Base-by-base conservation (phyloP, 2,797 vertebrate species). In the Neosalanx taihuensis region DNA sequence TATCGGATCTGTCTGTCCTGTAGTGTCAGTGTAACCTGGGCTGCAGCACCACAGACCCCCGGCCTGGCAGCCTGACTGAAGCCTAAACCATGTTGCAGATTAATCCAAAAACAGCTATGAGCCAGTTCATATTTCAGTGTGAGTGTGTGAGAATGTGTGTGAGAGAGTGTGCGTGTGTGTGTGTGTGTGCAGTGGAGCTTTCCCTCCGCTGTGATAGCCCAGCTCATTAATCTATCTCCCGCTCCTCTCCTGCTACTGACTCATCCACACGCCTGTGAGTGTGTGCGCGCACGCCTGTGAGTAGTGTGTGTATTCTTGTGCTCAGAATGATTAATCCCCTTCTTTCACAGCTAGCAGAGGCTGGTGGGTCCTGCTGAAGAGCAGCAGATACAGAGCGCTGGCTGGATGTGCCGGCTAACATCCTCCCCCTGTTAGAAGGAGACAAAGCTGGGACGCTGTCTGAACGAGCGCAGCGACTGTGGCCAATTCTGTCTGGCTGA, bases 401-500 rank as follows among this genome's bases (percentile, higher is more conserved):
- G 51, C 51, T 56, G 51, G 3, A 17, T 56, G 51, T n/a, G 51
- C 51, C 18, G 51, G 17, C 18, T 56, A 56, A 56, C n/a, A 56
- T 56, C 1, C 15, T 56, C 15, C 18, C 18, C 31, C 41, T 46
- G 41, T 46, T 46, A 46, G 41, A 7, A 6, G 13, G 6, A 31
- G 6, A 66, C 29, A 12, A 26, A 49, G 35, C 61, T 9, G 30
- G 72, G 9, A 31, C 3, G 13, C 57, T 2, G 20, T 59, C 20
- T 60, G 20, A 60, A 35, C 9, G 6, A 35, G 37, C 20, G 33
- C 61, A 10, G n/a, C 9, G 7, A 20, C 33, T 53, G 26, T 33
- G 37, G 61, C 33, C 69, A 51, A 67, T 71, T n/a, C 51, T 49
- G 35, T 66, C 20, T 41, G 37, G 37, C 49, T 18, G 46, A 29